Base-by-base conservation (phyloP, 2,888 invertebrate genomes). In the Apamea crenata region DNA sequence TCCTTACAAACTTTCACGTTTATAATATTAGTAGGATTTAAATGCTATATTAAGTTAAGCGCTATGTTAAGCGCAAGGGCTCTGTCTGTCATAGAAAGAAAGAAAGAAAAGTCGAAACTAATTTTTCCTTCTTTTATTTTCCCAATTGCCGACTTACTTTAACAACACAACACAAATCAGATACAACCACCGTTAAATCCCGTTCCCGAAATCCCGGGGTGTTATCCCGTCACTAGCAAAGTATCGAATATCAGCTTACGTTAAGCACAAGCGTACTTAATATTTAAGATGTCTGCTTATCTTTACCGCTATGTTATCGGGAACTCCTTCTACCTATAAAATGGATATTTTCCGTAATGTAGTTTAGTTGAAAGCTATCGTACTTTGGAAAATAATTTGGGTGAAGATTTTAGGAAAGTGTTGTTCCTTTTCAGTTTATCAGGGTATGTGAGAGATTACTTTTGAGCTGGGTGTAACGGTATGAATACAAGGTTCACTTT, bases 241-340 rank as follows among this genome's bases (percentile, higher is more conserved):
- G 86, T 77, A 85, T 85, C 86, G 86, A 83, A 85, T 77, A 77
- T 75, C 77, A 50, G 85, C 84, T 85, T 71, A 80, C 78, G 50
- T 75, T 83, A 83, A 86, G 86, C 77, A 78, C 76, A 78, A 72
- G 83, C 74, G 77, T 40, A 56, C 77, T 86, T 84, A 88, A 86
- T 88, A 87, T 86, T 88, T 81, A 83, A 87, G 82, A 88, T 84
- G 80, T 75, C 44, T 76, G 59, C 78, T 87, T 89, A 89, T 89
- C 89, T 87, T 87, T 83, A 89, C 72, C 69, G 82, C 75, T 68
- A 40, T 74, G 84, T 82, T 89, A 87, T 88, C 86, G 80, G 50
- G 16, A 74, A 84, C 79, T 81, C 81, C 67, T 77, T 76, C 75
- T 65, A 40, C 76, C 69, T 75, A 74, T 78, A 79, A 78, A 78